phyloP scores from a whole-genome alignment of 2,113 vertebrate genomes.

The Pseudolaguvia tuberculata region DNA sequence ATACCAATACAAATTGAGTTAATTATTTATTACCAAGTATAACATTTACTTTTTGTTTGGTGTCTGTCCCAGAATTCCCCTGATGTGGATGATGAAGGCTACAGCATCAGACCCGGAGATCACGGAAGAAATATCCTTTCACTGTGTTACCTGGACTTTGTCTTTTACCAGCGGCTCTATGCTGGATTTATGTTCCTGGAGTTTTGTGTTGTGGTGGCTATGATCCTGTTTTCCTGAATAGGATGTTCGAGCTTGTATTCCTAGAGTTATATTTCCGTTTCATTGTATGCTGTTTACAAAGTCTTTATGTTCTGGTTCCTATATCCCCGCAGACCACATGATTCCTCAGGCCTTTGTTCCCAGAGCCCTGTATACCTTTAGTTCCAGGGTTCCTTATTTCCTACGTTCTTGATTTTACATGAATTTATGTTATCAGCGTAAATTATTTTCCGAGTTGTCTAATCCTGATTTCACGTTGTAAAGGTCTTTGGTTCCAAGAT shows the following conservation, averaged over 20 bases:
- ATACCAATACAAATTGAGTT: background rate
- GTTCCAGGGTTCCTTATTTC: background rate
- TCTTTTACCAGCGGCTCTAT: conserved; percentile 45
- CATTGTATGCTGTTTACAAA: background rate
- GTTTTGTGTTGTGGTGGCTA: no score
- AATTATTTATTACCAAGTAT: background rate
- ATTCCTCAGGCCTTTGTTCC: background rate
- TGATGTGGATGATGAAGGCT: conserved; percentile 94
- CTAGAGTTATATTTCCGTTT: background rate
- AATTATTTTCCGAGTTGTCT: background rate
- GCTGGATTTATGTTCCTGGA: background rate
- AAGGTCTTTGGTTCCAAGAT: background rate
- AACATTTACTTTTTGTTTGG: background rate
- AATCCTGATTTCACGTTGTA: background rate
- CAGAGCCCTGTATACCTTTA: background rate
- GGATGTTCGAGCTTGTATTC: background rate
- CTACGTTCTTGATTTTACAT: background rate
- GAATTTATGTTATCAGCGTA: background rate
- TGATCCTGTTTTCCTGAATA: background rate
- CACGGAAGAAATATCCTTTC: conserved; percentile 92
- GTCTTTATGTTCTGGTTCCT: background rate
- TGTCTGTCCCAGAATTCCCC: conserved; percentile 79
- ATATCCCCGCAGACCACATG: background rate
- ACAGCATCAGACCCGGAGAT: conserved; percentile 86
- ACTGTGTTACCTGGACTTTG: conserved; percentile 19